phyloP scores from a whole-genome alignment of 92 coral and sea anemone genomes.

The Epizoanthus illoricatus region DNA sequence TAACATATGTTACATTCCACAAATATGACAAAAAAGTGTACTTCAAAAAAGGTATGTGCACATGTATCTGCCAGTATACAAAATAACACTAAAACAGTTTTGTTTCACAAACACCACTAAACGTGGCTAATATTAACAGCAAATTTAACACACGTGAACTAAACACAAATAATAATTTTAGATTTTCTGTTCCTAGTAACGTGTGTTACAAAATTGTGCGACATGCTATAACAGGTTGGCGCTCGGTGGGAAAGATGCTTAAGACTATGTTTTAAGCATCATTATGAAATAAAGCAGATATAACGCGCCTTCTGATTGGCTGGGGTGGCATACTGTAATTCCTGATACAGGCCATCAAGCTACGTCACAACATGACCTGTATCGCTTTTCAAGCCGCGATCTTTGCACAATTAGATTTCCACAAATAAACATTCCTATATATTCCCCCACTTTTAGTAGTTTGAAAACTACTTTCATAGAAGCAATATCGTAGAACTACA shows the following conservation, averaged over 20 bases:
- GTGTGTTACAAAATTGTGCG: slow-evolving; percentile 24
- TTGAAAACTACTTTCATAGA: no score
- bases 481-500: no score
- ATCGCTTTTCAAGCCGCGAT: no score
- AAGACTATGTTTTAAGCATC: not conserved
- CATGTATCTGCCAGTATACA: not conserved
- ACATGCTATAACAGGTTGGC: not conserved
- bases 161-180: not conserved
- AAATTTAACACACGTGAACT: not conserved
- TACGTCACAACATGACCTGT: no score
- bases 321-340: no score
- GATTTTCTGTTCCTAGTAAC: not conserved
- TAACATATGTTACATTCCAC: not conserved
- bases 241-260: not conserved
- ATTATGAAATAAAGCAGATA: slow-evolving; percentile 36
- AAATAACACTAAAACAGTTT: not conserved
- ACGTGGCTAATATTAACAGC: not conserved
- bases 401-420: no score
- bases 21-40: slow-evolving; percentile 2
- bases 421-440: no score
- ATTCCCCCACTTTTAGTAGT: no score
- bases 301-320: no score
- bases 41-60: not conserved
- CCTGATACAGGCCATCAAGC: no score
- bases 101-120: not conserved